Evolutionary conservation across 2,113 vertebrate genomes (phyloP).

Genomic region (Tragelaphus buxtoni): DNA sequence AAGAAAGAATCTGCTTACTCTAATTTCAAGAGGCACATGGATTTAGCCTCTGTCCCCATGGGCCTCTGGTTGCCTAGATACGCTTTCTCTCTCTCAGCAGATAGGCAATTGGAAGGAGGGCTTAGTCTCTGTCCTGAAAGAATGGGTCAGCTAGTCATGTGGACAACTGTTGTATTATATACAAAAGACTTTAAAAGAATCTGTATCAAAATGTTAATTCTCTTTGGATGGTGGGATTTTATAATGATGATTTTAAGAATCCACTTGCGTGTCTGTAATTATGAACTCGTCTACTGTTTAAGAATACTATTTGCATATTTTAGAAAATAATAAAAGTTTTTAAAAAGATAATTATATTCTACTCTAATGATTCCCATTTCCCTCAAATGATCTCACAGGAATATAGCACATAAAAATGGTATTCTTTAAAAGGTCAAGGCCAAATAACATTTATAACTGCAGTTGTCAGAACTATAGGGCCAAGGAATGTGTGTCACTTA

Average conservation of each 20-base stretch:
- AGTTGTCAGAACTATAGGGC: fast-evolving
- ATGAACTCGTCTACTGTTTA: not conserved
- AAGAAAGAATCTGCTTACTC: not conserved
- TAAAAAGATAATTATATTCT: not conserved
- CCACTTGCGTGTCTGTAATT: not conserved
- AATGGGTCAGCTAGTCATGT: not conserved
- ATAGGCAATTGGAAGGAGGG: not conserved
- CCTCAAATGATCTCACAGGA: not conserved
- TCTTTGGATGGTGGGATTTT: not conserved
- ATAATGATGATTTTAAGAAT: not conserved
- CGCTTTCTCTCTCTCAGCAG: not conserved
- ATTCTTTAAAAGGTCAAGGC: not conserved
- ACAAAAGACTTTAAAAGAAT: not conserved
- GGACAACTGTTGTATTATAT: not conserved
- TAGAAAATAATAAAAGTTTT: conserved; percentile 2
- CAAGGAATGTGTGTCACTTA: fast-evolving
- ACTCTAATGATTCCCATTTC: not conserved
- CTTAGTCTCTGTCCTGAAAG: not conserved
- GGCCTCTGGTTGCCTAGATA: not conserved
- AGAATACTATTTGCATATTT: not conserved
- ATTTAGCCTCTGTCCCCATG: not conserved
- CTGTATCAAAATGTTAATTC: not conserved
- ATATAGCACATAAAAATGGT: not conserved
- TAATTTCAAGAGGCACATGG: not conserved
- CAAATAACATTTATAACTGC: not conserved